Evolutionary conservation across 1,140 invertebrate species (phyloP).

Genomic region (Musca domestica): DNA sequence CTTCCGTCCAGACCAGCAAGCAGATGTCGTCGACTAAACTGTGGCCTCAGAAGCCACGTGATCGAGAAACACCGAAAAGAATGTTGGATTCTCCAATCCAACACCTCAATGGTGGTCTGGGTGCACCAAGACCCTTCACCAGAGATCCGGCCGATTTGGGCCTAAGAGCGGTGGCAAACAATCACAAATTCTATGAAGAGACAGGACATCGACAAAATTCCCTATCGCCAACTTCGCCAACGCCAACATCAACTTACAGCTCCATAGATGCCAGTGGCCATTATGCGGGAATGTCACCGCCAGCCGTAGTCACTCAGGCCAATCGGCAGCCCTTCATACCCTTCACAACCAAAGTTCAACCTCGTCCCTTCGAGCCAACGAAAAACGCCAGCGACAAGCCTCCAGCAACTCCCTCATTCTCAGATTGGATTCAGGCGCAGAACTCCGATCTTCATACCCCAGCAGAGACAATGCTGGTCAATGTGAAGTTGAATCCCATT

Average conservation of each 20-base stretch:
- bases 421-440: conserved; percentile 30
- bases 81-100: conserved; percentile 49
- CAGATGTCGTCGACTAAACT: neutral
- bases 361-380: conserved; percentile 56
- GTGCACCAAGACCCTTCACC: conserved; percentile 40
- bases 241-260: conserved; percentile 48
- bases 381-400: conserved; percentile 39
- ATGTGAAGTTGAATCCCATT: conserved; percentile 27
- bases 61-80: conserved; percentile 44
- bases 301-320: conserved; percentile 39
- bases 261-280: conserved; percentile 47
- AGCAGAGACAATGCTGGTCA: conserved; percentile 54
- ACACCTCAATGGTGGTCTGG: conserved; percentile 28
- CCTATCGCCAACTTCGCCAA: conserved; percentile 38
- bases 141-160: conserved; percentile 43
- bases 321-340: conserved; percentile 71
- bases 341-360: conserved; percentile 66
- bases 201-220: neutral
- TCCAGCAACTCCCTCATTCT: conserved; percentile 16
- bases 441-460: conserved; percentile 48
- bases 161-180: conserved; percentile 28
- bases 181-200: neutral
- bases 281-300: conserved; percentile 47
- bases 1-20: conserved; percentile 1
- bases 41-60: neutral